Base-by-base conservation (phyloP, 2,888 invertebrate genomes). In the Hybos culiciformis region DNA sequence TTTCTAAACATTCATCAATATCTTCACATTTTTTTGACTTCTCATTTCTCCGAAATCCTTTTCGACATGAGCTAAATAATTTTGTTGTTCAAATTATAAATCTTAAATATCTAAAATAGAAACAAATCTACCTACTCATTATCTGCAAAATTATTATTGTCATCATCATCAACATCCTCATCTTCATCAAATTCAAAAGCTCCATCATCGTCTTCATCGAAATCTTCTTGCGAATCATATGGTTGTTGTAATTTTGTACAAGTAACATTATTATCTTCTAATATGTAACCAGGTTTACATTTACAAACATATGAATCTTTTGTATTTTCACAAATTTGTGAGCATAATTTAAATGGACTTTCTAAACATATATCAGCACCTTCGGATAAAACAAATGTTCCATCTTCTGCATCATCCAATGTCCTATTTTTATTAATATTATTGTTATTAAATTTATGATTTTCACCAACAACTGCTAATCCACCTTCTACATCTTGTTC, bases 1-100 rank as follows among this genome's bases (percentile, higher is more conserved):
- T 74, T 0, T 80, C 78, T 6, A 73, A 70, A 54, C 84, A 84
- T 56, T 84, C 84, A 55, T 84, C 71, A 39, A 83, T 68, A 59
- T 86, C 85, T 62, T 53, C 62, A 50, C 74, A 74, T 37, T 66
- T 59, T 11, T 57, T 51, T 39, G 57, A 62, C 17, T 61, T 57
- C 12, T 52, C 54, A 48, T 62, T 67, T 37, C 62, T 62, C 46
- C 58, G 55, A 48, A 67, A 72, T 3, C 74, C 74, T 4, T 44
- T 47, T 2, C 64, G 62, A 52, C 73, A 73, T 34, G 59, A 59
- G 17, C 54, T 50, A 36, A 33, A 4, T 6, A 32, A 32, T 24
- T 26, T 20, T 18, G n/a, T n/a, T n/a, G n/a, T 34, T 36, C n/a
- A 24, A 37, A 23, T 18, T 11, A 17, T 14, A 7, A 12, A 33